Base-by-base conservation (phyloP, 2,888 invertebrate species). In the Seladonia tumulorum region DNA sequence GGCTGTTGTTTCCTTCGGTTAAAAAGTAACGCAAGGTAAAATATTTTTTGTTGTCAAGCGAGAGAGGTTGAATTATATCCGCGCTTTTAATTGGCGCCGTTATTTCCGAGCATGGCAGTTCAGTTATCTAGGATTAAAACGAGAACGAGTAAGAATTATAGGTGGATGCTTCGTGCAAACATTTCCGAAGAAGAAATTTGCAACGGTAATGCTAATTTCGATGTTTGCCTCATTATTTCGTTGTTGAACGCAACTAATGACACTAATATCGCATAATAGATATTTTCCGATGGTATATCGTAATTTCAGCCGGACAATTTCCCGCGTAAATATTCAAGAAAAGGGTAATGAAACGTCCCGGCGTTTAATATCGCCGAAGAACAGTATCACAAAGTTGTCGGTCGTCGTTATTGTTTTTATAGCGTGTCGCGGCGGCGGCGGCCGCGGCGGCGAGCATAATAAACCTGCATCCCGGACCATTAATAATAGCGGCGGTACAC, bases 401-500 rank as follows among this genome's bases (percentile, higher is more conserved):
- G 66, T 35, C 53, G 16, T 35, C n/a, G 18, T 57, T 39, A 74
- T 57, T 57, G 72, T 29, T 45, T 66, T 73, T 49, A 47, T 18
- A 29, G 39, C 60, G 66, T 42, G 66, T 39, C 42, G 53, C 53
- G 53, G 45, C 10, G 42, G 42, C 10, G 39, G 66, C 68, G 42
- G 22, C 35, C 35, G 35, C 49, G 60, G 35, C 8, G 68, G 10
- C 22, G 22, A 22, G 25, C 22, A 47, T 66, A 45, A 82, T 77
- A 77, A 78, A 82, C 49, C 57, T 42, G 29, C 16, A 14, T 35
- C 45, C 42, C 39, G 47, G 45, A 10, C 42, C 53, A 49, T 57
- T 78, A 76, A 81, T 81, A 81, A 66, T 39, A 39, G 35, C 47
- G 29, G 53, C 45, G 45, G 42, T 66, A 60, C 57, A 53, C 76